These are phyloP conservation scores for Agonopterix heracliana DNA, from an alignment of 2,888 invertebrate species.

Conservation along the genomic window DNA sequence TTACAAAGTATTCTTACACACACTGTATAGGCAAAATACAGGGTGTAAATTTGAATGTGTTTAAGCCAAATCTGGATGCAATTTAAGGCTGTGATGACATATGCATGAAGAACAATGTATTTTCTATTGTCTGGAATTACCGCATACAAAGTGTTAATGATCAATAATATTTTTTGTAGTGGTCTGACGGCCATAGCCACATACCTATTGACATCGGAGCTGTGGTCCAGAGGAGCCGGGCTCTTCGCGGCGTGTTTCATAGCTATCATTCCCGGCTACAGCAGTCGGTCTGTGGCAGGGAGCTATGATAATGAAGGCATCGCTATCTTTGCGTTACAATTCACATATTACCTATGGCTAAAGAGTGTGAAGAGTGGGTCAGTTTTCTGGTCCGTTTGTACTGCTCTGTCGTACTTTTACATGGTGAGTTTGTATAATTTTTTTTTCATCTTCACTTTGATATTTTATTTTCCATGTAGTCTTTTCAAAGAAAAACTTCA, in stretches of 20 bases:
- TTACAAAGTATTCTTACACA: too few relatives aligned
- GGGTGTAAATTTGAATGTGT: too few relatives aligned
- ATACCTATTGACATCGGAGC: constrained; percentile 96
- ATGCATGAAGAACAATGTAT: too few relatives aligned
- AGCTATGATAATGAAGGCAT: constrained; percentile 99
- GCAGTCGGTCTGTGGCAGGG: constrained; percentile 98
- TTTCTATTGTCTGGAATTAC: too few relatives aligned
- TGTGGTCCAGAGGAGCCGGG: constrained; percentile 98
- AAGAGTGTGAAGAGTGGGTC: constrained; percentile 98
- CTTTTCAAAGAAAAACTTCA: too few relatives aligned
- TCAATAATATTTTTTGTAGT: constrained; percentile 70
- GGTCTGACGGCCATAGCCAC: constrained; percentile 98
- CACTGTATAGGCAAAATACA: too few relatives aligned
- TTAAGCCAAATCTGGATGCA: too few relatives aligned
- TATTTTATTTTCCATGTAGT: too few relatives aligned
- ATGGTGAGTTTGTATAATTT: constrained; percentile 84
- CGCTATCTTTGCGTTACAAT: constrained; percentile 99
- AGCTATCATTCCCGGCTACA: constrained; percentile 99
- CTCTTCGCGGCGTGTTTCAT: constrained; percentile 99
- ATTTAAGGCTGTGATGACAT: too few relatives aligned
- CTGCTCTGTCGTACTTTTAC: constrained; percentile 98
- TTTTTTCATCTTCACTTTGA: too few relatives aligned
- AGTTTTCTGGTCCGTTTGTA: constrained; percentile 95
- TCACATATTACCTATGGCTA: constrained; percentile 98
- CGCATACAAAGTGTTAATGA: too few relatives aligned